Evolutionary conservation across 2,797 vertebrate species (phyloP).

Genomic region (Sebastes iracundus): DNA sequence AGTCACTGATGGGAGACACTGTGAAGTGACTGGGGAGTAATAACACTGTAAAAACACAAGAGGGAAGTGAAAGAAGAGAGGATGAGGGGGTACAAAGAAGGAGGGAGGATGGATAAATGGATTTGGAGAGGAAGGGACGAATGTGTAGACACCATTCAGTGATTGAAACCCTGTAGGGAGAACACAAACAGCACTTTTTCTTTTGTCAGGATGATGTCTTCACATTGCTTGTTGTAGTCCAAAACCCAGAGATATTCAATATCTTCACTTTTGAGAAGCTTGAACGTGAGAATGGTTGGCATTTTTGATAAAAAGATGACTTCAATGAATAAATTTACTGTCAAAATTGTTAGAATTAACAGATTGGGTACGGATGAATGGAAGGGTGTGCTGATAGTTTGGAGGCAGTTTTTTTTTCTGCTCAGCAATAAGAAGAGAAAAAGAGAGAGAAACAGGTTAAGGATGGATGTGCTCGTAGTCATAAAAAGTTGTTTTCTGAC

Average conservation of each 20-base stretch:
- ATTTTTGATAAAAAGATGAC: too few species aligned
- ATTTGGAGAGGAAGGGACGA: background rate
- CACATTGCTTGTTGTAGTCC: too few species aligned
- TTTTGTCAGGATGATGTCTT: too few species aligned
- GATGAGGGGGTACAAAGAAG: background rate
- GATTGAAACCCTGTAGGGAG: background rate
- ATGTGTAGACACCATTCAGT: slow-evolving; percentile 4
- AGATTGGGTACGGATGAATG: background rate
- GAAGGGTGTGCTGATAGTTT: background rate
- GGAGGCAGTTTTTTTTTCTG: background rate
- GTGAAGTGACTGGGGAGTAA: slow-evolving; percentile 27
- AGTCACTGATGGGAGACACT: slow-evolving; percentile 30
- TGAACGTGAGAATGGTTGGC: too few species aligned
- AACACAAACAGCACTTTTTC: too few species aligned
- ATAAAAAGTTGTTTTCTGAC: background rate
- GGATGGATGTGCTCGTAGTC: background rate
- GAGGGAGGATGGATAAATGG: background rate
- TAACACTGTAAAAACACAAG: slow-evolving; percentile 23
- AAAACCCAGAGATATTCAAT: too few species aligned
- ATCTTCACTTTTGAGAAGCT: too few species aligned
- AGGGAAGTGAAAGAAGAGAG: background rate
- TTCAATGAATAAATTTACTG: too few species aligned
- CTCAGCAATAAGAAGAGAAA: background rate
- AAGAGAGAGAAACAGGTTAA: background rate
- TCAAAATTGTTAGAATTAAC: background rate